Evolutionary conservation across 2,113 vertebrate species (phyloP), one percentile per base, ranked within the genome.

Genomic region (Tautogolabrus adspersus): DNA sequence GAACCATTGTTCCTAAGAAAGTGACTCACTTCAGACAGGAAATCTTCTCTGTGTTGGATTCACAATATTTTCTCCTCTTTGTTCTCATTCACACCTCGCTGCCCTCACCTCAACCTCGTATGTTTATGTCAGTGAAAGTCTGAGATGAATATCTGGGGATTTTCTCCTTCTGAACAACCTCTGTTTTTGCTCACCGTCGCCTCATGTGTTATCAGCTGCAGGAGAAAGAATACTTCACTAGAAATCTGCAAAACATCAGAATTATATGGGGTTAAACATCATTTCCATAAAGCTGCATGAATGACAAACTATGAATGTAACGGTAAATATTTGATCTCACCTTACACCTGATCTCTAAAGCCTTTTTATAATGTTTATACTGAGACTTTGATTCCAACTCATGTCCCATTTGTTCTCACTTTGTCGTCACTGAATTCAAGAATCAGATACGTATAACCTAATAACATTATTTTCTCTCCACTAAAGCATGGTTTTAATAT

Each of bases 121-220:
- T 82, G 82, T 79, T 77, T 77, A 49, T 91, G 78, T 86, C 83
- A 90, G 87, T 87, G 89, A 85, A 81, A 91, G 88, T 88, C 75
- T 91, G 86, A 93, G 62, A 94, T 93, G 94, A 95, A 91, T 93
- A 65, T 80, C 55, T 69, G 91, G 93, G 94, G 91, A 84, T 91
- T 93, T 93, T 90, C 66, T 85, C 63, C 9, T 0, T 71, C 49
- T 19, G 72, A 49, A 46, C 13, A 13, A 23, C 15, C 7, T 0
- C 16, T 85, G 77, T 88, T 90, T 89, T 84, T 84, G 72, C 67
- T 87, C 83, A 82, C 77, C 47, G 10, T 75, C 77, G n/a, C 34
- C 38, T 75, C 30, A 34, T 34, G 66, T 58, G 52, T 58, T 76
- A 38, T 64, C 7, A 3, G 22, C 40, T 0, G 34, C 58, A 64